These are phyloP conservation scores for Mesoligia furuncula DNA, from an alignment of 2,888 invertebrate genomes.

Conservation along the genomic window DNA sequence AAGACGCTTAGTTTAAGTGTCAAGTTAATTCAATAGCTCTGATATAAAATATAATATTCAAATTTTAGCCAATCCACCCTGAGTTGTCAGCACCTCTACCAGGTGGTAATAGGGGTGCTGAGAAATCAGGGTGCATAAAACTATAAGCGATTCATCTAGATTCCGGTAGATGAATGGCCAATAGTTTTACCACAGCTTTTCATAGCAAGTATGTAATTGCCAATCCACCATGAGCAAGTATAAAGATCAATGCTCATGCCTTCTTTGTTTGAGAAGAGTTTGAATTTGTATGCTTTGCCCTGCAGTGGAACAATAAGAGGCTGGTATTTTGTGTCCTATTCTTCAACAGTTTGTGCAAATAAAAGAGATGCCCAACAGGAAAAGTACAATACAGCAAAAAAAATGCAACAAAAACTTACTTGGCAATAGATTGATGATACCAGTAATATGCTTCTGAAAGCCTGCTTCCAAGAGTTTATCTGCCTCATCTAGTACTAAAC, in stretches of 20 bases:
- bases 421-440: constrained; percentile 96
- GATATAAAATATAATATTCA: not conserved
- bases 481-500: constrained; percentile 98
- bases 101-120: no score
- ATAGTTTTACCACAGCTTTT: not conserved
- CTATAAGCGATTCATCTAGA: not conserved
- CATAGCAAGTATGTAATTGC: not conserved
- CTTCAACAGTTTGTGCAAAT: not conserved
- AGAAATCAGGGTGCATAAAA: not conserved
- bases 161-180: not conserved
- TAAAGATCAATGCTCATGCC: not conserved
- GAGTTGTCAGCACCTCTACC: not conserved
- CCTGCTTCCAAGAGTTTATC: constrained; percentile 98
- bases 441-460: constrained; percentile 98
- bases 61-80: not conserved
- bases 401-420: constrained; percentile 73
- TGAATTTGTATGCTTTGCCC: not conserved
- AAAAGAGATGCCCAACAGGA: not conserved
- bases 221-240: not conserved
- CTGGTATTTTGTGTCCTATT: not conserved
- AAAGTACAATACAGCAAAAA: not conserved
- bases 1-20: not conserved
- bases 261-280: not conserved
- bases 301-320: not conserved
- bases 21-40: not conserved